phyloP scores from a whole-genome alignment of 2,888 invertebrate species.

The Lottia gigantea region DNA sequence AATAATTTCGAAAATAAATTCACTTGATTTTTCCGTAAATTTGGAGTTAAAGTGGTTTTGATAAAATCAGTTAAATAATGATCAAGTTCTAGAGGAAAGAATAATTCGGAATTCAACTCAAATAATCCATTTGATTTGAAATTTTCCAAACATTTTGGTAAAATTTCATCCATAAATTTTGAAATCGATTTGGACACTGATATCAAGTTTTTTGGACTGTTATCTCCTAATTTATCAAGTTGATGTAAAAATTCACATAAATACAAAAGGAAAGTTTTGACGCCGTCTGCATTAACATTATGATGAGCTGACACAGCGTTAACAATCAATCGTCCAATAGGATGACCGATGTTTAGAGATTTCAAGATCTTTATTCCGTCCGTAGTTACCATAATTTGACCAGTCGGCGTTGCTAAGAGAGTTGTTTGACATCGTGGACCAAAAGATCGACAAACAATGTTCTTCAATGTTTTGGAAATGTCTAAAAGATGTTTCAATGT shows the following conservation, averaged over 20 bases:
- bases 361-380: constrained; percentile 47
- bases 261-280: constrained; percentile 44
- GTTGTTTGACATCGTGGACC: constrained; percentile 49
- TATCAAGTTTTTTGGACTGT: background rate
- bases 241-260: constrained; percentile 29
- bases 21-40: constrained; percentile 25
- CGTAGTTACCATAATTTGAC: constrained; percentile 34
- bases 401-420: constrained; percentile 45
- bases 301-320: constrained; percentile 33
- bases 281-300: constrained; percentile 35
- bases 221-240: constrained; percentile 12
- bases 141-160: constrained; percentile 12
- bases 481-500: constrained; percentile 1
- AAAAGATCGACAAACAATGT: constrained; percentile 38
- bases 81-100: background rate
- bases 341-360: constrained; percentile 47
- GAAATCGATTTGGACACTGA: constrained; percentile 10
- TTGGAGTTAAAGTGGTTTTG: constrained; percentile 27
- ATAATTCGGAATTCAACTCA: background rate
- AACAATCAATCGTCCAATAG: constrained; percentile 43
- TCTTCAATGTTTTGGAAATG: constrained; percentile 26
- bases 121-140: constrained; percentile 6
- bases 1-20: constrained; percentile 24
- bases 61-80: constrained; percentile 11
- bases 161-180: constrained; percentile 18